A percentile compares a stretch with the other conserved stretches of the same genome.
phyloP scores from a whole-genome alignment of 2,113 vertebrate species.

The Pithys albifrons region DNA sequence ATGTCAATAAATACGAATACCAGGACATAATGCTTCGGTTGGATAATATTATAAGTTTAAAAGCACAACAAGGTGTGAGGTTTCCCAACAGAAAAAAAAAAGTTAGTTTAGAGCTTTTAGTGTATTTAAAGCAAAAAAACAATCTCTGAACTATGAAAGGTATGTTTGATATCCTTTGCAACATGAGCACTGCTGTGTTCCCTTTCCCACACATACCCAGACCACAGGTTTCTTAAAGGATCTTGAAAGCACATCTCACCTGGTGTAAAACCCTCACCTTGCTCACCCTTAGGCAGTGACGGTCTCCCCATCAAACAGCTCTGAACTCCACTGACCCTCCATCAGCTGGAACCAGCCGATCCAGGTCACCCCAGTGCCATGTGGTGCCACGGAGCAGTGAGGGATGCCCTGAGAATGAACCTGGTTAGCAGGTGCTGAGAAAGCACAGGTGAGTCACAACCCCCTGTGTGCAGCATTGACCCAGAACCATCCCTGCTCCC shows the following conservation, averaged over 20 bases:
- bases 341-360: background rate
- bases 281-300: background rate
- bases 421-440: background rate
- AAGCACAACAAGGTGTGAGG: background rate
- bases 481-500: background rate
- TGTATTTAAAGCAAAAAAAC: background rate
- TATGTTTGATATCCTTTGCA: background rate
- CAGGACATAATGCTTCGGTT: background rate
- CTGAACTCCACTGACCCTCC: background rate
- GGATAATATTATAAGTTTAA: background rate
- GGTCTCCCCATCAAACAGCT: background rate
- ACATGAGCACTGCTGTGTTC: rapidly evolving
- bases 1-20: slow-evolving; percentile 28
- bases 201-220: background rate
- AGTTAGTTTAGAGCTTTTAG: background rate
- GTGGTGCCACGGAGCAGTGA: background rate
- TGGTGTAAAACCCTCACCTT: background rate
- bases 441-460: background rate
- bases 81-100: background rate
- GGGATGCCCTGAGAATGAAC: background rate
- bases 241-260: background rate
- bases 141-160: background rate
- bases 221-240: background rate
- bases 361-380: background rate
- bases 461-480: background rate